Conservation (phyloP, 2,888 invertebrate genomes). For the Netelia virgata region DNA sequence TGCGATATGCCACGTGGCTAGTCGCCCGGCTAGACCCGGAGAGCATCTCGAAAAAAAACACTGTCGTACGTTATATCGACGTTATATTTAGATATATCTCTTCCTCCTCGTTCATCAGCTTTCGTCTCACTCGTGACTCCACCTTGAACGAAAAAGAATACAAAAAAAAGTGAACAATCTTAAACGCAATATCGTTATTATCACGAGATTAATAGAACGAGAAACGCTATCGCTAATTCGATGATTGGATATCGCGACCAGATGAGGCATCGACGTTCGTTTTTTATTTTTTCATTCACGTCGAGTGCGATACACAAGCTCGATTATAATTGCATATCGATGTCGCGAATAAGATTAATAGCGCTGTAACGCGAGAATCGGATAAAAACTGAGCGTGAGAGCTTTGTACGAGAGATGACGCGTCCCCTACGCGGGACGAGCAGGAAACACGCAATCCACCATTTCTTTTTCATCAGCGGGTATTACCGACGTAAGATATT, state of each 20-base stretch:
- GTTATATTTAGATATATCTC: conserved; percentile 53
- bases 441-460: conserved; percentile 44
- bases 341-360: conserved; percentile 17
- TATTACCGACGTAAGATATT: neutral
- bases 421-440: neutral
- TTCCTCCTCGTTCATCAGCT: neutral
- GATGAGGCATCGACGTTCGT: neutral
- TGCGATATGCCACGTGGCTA: conserved; percentile 49
- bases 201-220: conserved; percentile 11
- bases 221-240: conserved; percentile 21
- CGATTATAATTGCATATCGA: conserved; percentile 13
- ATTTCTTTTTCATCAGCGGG: conserved; percentile 53
- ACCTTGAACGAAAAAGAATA: conserved; percentile 29
- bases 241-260: conserved; percentile 14
- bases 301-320: neutral
- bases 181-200: conserved; percentile 39
- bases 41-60: neutral
- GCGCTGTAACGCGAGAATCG: neutral
- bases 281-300: neutral
- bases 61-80: neutral
- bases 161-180: neutral
- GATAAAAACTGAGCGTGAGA: neutral
- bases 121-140: neutral
- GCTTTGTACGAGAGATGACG: conserved; percentile 2
- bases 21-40: conserved; percentile 14